These are phyloP conservation scores for Tonatia bakeri DNA, from an alignment of 2,113 vertebrate species.

Conservation along the genomic window DNA sequence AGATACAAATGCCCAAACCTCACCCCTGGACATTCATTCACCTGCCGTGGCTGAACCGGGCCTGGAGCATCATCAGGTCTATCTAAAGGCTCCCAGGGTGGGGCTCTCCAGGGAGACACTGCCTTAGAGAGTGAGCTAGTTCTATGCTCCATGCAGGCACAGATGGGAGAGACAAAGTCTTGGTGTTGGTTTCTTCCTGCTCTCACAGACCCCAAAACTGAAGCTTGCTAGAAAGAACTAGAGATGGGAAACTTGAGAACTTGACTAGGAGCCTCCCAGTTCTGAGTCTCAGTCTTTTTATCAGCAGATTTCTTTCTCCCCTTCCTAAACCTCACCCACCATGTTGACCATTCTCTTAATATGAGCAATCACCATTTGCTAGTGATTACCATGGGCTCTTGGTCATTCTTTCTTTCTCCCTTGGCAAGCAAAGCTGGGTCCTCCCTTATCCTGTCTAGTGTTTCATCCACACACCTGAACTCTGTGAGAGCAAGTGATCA, in stretches of 20 bases:
- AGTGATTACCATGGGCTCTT: background rate
- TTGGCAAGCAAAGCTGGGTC: background rate
- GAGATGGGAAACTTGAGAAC: background rate
- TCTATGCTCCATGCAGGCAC: rapidly evolving
- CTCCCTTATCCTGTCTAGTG: background rate
- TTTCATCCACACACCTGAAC: background rate
- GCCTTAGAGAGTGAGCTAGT: background rate
- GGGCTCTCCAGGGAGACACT: background rate
- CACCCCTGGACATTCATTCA: background rate
- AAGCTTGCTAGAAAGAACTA: background rate
- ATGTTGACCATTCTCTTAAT: background rate
- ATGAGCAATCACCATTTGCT: background rate
- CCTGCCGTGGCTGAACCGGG: rapidly evolving
- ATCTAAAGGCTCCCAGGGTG: background rate
- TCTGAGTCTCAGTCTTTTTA: background rate
- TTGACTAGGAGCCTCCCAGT: no score
- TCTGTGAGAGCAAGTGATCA: background rate
- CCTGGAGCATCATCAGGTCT: background rate
- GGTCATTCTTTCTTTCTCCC: background rate
- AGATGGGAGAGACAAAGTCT: background rate
- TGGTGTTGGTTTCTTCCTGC: background rate
- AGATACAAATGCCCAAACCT: background rate
- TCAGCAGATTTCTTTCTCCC: background rate
- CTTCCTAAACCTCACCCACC: background rate
- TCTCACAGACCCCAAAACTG: background rate